These are phyloP conservation scores for Caenorhabditis inopinata DNA, from an alignment of 1,140 invertebrate species.

Conservation along the genomic window DNA sequence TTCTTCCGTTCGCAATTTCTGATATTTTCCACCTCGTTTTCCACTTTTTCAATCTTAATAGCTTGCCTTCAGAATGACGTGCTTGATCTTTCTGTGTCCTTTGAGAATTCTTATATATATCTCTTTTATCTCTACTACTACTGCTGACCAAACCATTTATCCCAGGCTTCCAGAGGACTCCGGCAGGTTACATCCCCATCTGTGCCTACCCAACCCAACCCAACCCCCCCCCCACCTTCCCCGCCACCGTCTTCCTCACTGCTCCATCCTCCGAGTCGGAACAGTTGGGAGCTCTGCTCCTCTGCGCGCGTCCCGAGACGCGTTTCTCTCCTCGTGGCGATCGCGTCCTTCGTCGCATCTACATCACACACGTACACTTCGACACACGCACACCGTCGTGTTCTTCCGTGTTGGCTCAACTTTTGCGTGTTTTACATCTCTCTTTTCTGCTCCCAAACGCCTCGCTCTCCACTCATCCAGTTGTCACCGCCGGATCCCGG, in stretches of 20 bases:
- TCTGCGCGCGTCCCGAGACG: too few relatives aligned
- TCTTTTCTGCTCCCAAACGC: not conserved
- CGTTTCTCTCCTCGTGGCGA: not conserved
- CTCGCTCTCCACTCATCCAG: not conserved
- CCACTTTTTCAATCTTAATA: not conserved
- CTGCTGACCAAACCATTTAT: not conserved
- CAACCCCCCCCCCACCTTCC: not conserved
- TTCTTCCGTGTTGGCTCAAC: constrained; percentile 18
- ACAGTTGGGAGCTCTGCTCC: not conserved
- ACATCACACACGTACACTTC: not conserved
- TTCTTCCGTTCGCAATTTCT: not conserved
- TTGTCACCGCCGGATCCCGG: not conserved
- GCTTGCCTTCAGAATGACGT: not conserved
- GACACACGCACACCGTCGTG: not conserved
- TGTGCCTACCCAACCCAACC: too few relatives aligned
- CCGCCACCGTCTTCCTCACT: not conserved
- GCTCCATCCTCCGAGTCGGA: too few relatives aligned
- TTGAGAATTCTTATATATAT: not conserved
- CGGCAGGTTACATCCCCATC: not conserved
- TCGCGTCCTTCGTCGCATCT: not conserved
- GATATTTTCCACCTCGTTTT: not conserved
- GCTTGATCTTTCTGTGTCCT: constrained; percentile 2
- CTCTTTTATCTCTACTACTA: not conserved
- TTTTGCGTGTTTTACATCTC: constrained; percentile 35
- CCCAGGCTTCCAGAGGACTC: not conserved